Evolutionary conservation across 1,140 invertebrate species (phyloP).

Genomic region (Leptinotarsa defecta): DNA sequence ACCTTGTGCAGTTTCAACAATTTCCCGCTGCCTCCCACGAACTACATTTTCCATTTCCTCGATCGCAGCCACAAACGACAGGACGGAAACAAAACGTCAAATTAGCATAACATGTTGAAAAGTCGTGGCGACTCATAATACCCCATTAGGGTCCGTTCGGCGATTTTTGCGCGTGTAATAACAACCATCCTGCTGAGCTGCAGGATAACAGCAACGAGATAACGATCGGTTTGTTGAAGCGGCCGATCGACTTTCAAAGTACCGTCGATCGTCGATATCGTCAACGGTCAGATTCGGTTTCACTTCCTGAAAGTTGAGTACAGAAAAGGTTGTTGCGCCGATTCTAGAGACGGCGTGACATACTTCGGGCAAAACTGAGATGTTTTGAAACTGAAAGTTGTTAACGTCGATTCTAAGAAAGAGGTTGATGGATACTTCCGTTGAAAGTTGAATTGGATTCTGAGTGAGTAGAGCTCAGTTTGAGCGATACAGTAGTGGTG

Average conservation of each 20-base stretch:
- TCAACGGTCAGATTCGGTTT: conserved; percentile 8
- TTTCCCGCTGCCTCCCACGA: too few species aligned
- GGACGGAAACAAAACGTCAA: too few species aligned
- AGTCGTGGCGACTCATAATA: background rate
- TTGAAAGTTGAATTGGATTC: too few species aligned
- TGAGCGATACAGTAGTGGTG: too few species aligned
- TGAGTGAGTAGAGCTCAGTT: too few species aligned
- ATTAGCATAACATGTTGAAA: conserved; percentile 10
- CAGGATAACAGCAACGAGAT: conserved; percentile 12
- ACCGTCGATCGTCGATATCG: background rate
- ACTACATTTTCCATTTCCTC: too few species aligned
- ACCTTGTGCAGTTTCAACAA: too few species aligned
- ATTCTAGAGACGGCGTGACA: background rate
- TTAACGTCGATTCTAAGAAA: too few species aligned
- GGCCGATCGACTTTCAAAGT: conserved; percentile 16
- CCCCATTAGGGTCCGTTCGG: conserved; percentile 1
- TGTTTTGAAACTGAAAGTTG: too few species aligned
- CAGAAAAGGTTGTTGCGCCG: background rate
- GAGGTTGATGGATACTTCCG: too few species aligned
- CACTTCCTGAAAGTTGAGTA: conserved; percentile 15
- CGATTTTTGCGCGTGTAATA: conserved; percentile 14
- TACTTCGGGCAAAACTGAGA: too few species aligned
- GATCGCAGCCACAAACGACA: too few species aligned
- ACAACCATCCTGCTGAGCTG: conserved; percentile 14
- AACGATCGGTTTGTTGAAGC: conserved; percentile 1